A percentile compares a stretch with the other conserved stretches of the same genome.
phyloP scores from a whole-genome alignment of 2,888 invertebrate species.

The Caenorhabditis panamensis region DNA sequence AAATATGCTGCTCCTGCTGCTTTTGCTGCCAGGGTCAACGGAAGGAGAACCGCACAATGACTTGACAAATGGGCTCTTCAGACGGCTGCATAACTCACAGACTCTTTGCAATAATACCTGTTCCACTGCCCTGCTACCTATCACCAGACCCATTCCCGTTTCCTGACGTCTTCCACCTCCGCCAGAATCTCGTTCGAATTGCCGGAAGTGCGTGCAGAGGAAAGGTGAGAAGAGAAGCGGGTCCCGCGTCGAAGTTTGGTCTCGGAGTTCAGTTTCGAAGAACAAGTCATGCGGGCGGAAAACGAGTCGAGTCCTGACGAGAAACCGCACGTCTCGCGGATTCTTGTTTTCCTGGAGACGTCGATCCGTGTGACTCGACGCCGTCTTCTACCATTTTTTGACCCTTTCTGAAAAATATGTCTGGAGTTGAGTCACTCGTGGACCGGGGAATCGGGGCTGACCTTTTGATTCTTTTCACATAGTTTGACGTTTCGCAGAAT shows the following conservation, averaged over 20 bases:
- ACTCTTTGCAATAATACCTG: too few species aligned
- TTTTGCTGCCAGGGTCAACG: neutral
- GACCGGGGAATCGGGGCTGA: neutral
- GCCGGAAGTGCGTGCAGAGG: slow-evolving; percentile 50
- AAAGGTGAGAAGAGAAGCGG: neutral
- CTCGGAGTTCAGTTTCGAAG: slow-evolving; percentile 48
- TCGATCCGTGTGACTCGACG: neutral
- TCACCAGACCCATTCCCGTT: neutral
- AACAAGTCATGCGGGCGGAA: slow-evolving; percentile 47
- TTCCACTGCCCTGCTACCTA: slow-evolving; percentile 5
- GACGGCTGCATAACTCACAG: slow-evolving; percentile 10
- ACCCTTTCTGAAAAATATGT: neutral
- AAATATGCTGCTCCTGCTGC: slow-evolving; percentile 18
- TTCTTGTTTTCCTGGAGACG: slow-evolving; percentile 29
- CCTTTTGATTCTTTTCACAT: neutral
- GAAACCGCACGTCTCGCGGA: slow-evolving; percentile 21
- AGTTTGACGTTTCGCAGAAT: neutral
- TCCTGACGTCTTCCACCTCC: slow-evolving; percentile 1
- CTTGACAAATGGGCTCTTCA: slow-evolving; percentile 1
- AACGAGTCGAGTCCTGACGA: slow-evolving; percentile 17
- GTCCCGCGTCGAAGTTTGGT: slow-evolving; percentile 36
- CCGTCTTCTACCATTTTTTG: neutral
- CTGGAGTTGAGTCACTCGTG: neutral
- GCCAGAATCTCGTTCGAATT: slow-evolving; percentile 36
- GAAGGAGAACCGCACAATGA: neutral